Evolutionary conservation across 2,888 invertebrate species (phyloP).

Genomic region (Actias luna): DNA sequence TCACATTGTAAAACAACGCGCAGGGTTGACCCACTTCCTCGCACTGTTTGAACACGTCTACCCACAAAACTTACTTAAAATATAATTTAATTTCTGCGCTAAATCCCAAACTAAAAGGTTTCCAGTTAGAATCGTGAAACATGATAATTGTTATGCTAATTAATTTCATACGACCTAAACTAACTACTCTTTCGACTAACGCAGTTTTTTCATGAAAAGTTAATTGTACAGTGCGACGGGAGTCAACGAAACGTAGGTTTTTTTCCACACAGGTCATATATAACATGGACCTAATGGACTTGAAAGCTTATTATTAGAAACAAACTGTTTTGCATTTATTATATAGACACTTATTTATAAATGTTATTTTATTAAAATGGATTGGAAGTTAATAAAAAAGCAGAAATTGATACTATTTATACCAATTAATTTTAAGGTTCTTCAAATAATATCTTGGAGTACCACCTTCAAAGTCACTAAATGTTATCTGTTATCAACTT

Average conservation of each 20-base stretch:
- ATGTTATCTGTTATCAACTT: too few species aligned
- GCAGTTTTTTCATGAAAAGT: neutral
- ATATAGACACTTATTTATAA: too few species aligned
- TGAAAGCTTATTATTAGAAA: neutral
- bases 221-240: neutral
- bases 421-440: too few species aligned
- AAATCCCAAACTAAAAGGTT: slow-evolving; percentile 34
- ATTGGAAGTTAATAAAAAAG: neutral
- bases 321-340: neutral
- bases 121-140: slow-evolving; percentile 26
- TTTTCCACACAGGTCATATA: neutral
- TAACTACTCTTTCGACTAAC: neutral
- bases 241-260: neutral
- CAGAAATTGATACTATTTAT: too few species aligned
- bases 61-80: slow-evolving; percentile 32
- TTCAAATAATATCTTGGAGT: too few species aligned
- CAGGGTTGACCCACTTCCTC: slow-evolving; percentile 19
- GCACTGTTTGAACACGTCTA: slow-evolving; percentile 19
- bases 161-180: slow-evolving; percentile 19
- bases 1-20: slow-evolving; percentile 28
- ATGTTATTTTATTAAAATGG: neutral
- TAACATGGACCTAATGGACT: neutral
- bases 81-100: slow-evolving; percentile 32
- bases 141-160: slow-evolving; percentile 39
- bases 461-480: too few species aligned